phyloP scores from a whole-genome alignment of 2,888 invertebrate species.

The Drosophila picticornis region DNA sequence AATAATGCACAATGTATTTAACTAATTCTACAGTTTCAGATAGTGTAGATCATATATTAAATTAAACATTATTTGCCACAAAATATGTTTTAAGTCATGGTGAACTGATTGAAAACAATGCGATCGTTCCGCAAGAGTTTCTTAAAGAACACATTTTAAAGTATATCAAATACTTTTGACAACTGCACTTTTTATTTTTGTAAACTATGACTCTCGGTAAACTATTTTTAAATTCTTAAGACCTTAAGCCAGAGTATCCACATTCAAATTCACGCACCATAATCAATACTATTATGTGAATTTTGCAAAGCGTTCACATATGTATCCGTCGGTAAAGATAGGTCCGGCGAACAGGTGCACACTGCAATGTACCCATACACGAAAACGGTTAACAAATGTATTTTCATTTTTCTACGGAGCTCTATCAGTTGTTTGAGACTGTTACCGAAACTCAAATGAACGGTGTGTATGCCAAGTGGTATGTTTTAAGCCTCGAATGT shows the following conservation, averaged over 20 bases:
- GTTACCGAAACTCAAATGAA: slow-evolving; percentile 46
- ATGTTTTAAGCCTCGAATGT: slow-evolving; percentile 34
- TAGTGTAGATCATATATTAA: neutral
- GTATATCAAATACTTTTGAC: neutral
- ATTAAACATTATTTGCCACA: neutral
- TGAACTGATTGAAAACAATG: neutral
- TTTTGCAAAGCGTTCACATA: slow-evolving; percentile 80
- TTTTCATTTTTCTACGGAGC: slow-evolving; percentile 33
- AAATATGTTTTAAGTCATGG: neutral
- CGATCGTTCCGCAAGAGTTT: neutral
- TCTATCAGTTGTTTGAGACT: slow-evolving; percentile 19
- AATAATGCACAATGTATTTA: neutral
- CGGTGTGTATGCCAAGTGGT: slow-evolving; percentile 22
- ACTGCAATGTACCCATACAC: slow-evolving; percentile 4
- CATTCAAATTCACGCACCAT: slow-evolving; percentile 54
- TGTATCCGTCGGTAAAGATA: slow-evolving; percentile 67
- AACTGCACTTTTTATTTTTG: neutral
- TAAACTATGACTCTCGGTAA: neutral
- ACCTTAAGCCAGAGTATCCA: neutral
- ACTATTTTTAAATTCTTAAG: neutral
- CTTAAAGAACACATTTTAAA: neutral
- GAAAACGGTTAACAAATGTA: slow-evolving; percentile 13
- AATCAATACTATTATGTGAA: slow-evolving; percentile 72
- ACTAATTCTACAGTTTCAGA: neutral
- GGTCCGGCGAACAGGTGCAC: slow-evolving; percentile 26